Evolutionary conservation across 2,113 vertebrate species (phyloP).

Genomic region (Odocoileus virginianus): DNA sequence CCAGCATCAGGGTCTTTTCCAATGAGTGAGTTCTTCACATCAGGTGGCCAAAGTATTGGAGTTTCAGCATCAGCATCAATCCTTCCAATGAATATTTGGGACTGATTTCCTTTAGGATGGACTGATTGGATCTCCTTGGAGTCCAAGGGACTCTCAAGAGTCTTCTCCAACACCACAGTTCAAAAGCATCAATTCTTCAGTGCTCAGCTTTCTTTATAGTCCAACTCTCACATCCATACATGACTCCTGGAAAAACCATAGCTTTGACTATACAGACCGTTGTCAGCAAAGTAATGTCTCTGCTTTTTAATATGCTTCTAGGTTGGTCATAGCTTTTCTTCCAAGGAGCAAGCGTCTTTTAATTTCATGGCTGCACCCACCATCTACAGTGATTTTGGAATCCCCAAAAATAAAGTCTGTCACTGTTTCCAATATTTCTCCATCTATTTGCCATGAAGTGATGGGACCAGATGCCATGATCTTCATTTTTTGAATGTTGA

Average conservation of each 20-base stretch:
- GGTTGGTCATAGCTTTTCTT: neutral
- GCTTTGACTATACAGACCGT: neutral
- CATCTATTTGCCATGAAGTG: neutral
- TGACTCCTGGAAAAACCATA: neutral
- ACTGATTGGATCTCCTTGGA: neutral
- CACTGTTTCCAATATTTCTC: neutral
- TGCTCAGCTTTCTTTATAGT: neutral
- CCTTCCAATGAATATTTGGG: neutral
- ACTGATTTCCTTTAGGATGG: neutral
- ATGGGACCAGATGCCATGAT: neutral
- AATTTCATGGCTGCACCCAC: neutral
- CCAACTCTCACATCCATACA: neutral
- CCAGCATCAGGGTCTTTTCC: neutral
- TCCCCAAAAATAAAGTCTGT: neutral
- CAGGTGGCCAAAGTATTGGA: neutral
- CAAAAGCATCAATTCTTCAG: neutral
- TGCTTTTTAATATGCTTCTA: neutral
- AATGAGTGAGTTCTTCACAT: neutral
- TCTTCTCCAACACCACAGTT: neutral
- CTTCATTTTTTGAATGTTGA: neutral
- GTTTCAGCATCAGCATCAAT: neutral
- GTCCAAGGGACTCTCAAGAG: neutral
- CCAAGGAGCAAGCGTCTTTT: neutral
- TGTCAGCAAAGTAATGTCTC: neutral
- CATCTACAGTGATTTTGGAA: neutral